Conservation (phyloP, 2,113 vertebrate species). For the Lates calcarifer region DNA sequence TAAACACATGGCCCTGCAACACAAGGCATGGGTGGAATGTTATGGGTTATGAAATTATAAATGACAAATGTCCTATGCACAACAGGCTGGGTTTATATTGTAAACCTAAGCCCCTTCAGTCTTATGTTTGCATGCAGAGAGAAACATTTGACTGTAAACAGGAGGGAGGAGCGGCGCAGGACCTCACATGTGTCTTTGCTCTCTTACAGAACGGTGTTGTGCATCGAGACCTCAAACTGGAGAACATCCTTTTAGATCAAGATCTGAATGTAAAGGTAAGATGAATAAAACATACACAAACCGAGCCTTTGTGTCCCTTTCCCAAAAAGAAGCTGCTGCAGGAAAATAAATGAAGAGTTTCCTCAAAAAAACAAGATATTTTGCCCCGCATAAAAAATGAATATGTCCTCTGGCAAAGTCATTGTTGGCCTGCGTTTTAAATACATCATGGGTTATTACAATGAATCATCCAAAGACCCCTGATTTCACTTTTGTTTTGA, state of each 20-base stretch:
- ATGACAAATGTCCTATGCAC: not conserved
- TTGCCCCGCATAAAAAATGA: not conserved
- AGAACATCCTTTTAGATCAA: constrained; percentile 87
- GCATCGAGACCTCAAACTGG: constrained; percentile 88
- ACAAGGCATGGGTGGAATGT: constrained; percentile 18
- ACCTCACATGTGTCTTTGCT: constrained; percentile 40
- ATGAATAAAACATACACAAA: not conserved
- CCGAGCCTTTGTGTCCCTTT: not conserved
- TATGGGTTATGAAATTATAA: constrained; percentile 16
- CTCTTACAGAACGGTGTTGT: constrained; percentile 83
- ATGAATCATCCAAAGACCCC: not conserved
- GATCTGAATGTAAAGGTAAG: constrained; percentile 86
- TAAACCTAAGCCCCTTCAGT: constrained; percentile 6
- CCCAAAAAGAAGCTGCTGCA: too few relatives aligned
- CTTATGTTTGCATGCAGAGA: not conserved
- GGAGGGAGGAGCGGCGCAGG: not conserved
- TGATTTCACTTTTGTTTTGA: not conserved
- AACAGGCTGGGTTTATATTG: constrained; percentile 11
- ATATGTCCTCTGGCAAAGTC: not conserved
- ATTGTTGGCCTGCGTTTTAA: not conserved
- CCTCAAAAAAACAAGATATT: not conserved
- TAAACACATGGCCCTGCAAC: not conserved
- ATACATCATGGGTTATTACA: constrained; percentile 6
- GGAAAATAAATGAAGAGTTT: not conserved
- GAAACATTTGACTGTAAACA: not conserved